Evolutionary conservation across 2,113 vertebrate species (phyloP).

Genomic region (Sinocyclocheilus anshuiensis): DNA sequence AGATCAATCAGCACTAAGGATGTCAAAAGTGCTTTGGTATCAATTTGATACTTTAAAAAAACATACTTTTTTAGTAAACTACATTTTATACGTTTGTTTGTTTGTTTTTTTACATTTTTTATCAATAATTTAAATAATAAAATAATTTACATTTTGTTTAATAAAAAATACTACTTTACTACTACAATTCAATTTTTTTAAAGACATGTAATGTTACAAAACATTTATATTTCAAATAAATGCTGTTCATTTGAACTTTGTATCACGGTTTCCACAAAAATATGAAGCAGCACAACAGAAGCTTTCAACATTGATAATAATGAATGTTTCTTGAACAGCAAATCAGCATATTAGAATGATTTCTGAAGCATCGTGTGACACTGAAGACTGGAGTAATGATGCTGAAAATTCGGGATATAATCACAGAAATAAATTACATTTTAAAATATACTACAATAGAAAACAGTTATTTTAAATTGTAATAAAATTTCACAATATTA

Average conservation of each 20-base stretch:
- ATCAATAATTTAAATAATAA: no score
- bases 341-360: not conserved
- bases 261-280: not conserved
- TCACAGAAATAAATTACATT: not conserved
- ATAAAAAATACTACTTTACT: not conserved
- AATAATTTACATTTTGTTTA: no score
- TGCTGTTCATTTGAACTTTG: no score
- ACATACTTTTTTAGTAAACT: not conserved
- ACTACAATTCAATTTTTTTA: no score
- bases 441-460: not conserved
- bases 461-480: not conserved
- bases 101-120: no score
- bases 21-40: not conserved
- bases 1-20: slow-evolving; percentile 17
- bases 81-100: no score
- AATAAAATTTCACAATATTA: not conserved
- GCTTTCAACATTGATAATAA: not conserved
- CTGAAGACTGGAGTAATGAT: not conserved
- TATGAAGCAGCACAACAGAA: not conserved
- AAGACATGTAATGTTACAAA: not conserved
- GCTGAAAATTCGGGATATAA: not conserved
- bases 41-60: not conserved
- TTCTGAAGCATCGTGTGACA: not conserved
- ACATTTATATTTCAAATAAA: no score
- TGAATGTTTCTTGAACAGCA: not conserved